These are phyloP conservation scores for Luperina nickerlii DNA, from an alignment of 2,888 invertebrate species.

Conservation along the genomic window DNA sequence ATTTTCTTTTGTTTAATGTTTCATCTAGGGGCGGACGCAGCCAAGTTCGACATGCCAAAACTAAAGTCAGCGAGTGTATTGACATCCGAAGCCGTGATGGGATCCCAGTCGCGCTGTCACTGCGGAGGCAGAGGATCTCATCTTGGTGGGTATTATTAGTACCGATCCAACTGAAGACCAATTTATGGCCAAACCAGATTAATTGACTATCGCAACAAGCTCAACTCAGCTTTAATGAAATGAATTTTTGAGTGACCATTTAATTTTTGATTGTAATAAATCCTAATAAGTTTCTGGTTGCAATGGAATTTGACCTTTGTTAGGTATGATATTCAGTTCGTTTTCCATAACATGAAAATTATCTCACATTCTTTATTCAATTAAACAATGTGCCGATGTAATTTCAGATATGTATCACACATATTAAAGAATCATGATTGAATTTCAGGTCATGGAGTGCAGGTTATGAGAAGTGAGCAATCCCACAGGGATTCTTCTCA, in stretches of 20 bases:
- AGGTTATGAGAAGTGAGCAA: constrained; percentile 6
- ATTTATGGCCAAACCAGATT: too few species aligned
- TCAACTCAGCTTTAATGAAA: too few species aligned
- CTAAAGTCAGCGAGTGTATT: constrained; percentile 43
- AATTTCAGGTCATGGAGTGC: constrained; percentile 32
- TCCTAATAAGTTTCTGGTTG: too few species aligned
- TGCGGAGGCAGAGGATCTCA: constrained; percentile 1
- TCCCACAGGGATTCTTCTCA: background rate
- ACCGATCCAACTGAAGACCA: too few species aligned
- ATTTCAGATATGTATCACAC: background rate
- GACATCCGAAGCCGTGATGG: constrained; percentile 25
- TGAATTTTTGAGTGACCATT: too few species aligned
- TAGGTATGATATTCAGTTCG: too few species aligned
- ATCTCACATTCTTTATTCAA: too few species aligned
- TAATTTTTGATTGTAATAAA: too few species aligned
- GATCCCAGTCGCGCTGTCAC: background rate
- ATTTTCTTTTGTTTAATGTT: background rate
- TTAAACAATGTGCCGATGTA: background rate
- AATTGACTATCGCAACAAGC: too few species aligned
- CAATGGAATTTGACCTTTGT: too few species aligned
- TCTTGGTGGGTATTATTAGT: constrained; percentile 32
- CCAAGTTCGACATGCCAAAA: constrained; percentile 16
- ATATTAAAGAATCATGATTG: background rate
- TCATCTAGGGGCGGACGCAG: constrained; percentile 37
- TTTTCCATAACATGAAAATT: too few species aligned